Evolutionary conservation across 2,797 vertebrate species (phyloP), one percentile per base, ranked within the genome.

Genomic region (Gobio occitaniae): DNA sequence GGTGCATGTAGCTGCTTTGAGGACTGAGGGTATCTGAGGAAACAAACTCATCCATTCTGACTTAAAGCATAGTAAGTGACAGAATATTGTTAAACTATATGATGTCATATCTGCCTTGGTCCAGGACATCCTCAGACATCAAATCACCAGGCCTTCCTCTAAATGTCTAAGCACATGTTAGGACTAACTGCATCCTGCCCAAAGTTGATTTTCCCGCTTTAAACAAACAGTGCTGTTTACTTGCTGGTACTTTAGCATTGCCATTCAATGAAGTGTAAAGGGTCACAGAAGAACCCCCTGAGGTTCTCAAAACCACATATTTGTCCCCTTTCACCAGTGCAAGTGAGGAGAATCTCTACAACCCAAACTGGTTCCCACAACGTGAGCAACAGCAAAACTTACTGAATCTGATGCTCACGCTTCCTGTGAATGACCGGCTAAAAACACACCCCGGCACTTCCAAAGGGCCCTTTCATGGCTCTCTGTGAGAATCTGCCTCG

Each of bases 401-500:
- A 71, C 66, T 56, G 63, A 88, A 88, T 78, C 79, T 3, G 74
- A 82, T 72, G 71, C 76, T 88, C 81, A 83, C 32, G 2, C 79
- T 86, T 80, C 47, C 70, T 77, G 72, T 82, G 84, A 88, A 84
- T 84, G 48, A 84, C 78, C 65, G 7, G 70, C 66, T 84, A 84
- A 86, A 91, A 91, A 86, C 74, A 2, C 15, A 83, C 78, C 87
- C 81, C 56, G 48, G 80, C 68, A 65, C 78, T 83, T 87, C 85
- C 69, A 88, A 90, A 94, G 86, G 85, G 85, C 82, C 79, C 86
- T 88, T 91, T 92, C 90, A 92, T 86, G 70, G n/a, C 56, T 74
- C 84, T 68, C 87, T 90, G 88, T 44, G 88, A 92, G 90, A 92
- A 89, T 89, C 6, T 89, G 89, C 93, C 90, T 88, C 41, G 66